phyloP scores from a whole-genome alignment of 92 coral and sea anemone species.

The Galaxea fascicularis region DNA sequence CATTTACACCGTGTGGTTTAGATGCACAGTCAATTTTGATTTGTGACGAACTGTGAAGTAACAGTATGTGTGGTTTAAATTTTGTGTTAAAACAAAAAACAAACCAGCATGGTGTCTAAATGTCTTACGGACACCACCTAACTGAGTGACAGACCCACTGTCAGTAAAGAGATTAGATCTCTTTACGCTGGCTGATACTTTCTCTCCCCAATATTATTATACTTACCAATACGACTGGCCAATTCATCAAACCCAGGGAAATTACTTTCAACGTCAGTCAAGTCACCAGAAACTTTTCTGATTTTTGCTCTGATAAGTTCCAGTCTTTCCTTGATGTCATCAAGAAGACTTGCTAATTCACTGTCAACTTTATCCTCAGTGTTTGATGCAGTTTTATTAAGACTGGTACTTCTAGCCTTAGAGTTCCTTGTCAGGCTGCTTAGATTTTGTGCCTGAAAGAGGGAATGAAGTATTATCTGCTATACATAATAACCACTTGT shows the following conservation, averaged over 20 bases:
- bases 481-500: neutral
- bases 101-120: too few relatives aligned
- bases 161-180: too few relatives aligned
- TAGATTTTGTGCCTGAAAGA: conserved; percentile 66
- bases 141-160: neutral
- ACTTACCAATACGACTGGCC: conserved; percentile 67
- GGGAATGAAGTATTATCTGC: neutral
- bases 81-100: too few relatives aligned
- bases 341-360: conserved; percentile 61
- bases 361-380: conserved; percentile 72
- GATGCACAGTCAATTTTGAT: too few relatives aligned
- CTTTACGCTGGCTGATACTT: too few relatives aligned
- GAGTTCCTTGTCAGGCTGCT: conserved; percentile 61
- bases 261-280: conserved; percentile 44
- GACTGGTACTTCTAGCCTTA: conserved; percentile 43
- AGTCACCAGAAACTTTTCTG: conserved; percentile 52
- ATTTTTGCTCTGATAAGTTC: conserved; percentile 69
- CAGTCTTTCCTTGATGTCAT: conserved; percentile 63
- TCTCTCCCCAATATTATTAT: too few relatives aligned
- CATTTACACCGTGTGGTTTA: too few relatives aligned
- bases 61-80: too few relatives aligned
- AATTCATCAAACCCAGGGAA: conserved; percentile 59
- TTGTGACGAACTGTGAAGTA: too few relatives aligned
- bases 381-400: conserved; percentile 36
- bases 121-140: too few relatives aligned